Evolutionary conservation across 2,113 vertebrate species (phyloP).

Genomic region (Gobiocypris rarus): DNA sequence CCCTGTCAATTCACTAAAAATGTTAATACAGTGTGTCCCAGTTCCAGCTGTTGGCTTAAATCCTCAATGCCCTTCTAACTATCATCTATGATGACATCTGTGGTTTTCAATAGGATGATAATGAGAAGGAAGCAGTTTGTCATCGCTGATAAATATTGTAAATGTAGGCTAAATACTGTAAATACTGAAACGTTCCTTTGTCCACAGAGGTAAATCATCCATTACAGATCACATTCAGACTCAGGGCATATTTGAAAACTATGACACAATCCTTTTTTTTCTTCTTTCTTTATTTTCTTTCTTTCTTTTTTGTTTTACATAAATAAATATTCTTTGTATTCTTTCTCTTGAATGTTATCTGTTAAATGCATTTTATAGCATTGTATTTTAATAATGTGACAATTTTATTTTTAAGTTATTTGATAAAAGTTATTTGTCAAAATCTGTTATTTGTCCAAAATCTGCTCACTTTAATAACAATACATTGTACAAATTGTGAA

Average conservation of each 20-base stretch:
- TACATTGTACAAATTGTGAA: background rate
- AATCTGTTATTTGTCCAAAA: no score
- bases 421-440: background rate
- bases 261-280: no score
- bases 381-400: background rate
- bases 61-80: background rate
- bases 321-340: no score
- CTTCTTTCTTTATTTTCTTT: no score
- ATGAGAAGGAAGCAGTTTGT: background rate
- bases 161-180: background rate
- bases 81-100: background rate
- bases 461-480: background rate
- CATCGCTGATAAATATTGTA: background rate
- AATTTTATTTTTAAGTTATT: background rate
- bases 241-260: no score
- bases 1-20: constrained; percentile 8
- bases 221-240: background rate
- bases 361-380: background rate
- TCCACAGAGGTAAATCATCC: background rate
- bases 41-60: background rate
- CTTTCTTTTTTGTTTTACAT: no score
- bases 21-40: background rate
- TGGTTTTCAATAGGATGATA: background rate
- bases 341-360: background rate
- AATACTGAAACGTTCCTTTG: background rate